phyloP scores from a whole-genome alignment of 1,140 invertebrate species.

The Brachionus asplanchnoidis region DNA sequence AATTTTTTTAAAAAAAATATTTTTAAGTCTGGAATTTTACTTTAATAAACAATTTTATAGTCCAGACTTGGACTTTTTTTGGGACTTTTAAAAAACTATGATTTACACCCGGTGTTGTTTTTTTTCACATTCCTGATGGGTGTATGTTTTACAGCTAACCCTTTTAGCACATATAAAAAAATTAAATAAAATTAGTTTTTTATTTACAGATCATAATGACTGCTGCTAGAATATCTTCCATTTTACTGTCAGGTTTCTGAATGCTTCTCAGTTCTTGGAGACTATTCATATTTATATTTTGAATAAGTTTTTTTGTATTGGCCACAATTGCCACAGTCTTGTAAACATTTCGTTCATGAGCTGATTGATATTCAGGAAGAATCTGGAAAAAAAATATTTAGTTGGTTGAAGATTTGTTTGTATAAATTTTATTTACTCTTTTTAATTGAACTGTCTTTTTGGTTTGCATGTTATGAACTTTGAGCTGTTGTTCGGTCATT shows the following conservation, averaged over 20 bases:
- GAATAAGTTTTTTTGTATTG: constrained; percentile 55
- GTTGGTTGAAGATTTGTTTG: not conserved
- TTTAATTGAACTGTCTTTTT: constrained; percentile 46
- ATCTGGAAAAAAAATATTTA: constrained; percentile 42
- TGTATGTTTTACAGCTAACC: too few species aligned
- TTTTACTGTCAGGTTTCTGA: constrained; percentile 54
- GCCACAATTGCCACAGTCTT: constrained; percentile 56
- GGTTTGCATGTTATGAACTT: constrained; percentile 46
- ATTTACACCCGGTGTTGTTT: too few species aligned
- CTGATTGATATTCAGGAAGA: constrained; percentile 56
- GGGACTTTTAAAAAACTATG: too few species aligned
- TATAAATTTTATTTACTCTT: constrained; percentile 46
- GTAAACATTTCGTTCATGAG: constrained; percentile 55
- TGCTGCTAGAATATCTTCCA: constrained; percentile 55
- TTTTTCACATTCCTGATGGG: too few species aligned
- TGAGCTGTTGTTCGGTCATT: constrained; percentile 55
- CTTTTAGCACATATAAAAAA: too few species aligned
- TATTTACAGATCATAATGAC: constrained; percentile 56
- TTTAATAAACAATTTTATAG: too few species aligned
- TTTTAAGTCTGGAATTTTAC: too few species aligned
- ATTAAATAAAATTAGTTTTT: not conserved
- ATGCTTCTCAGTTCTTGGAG: constrained; percentile 52
- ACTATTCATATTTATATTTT: constrained; percentile 52
- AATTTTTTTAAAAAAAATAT: too few species aligned
- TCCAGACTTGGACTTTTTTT: too few species aligned